A percentile compares a stretch with the other conserved stretches of the same genome.
phyloP scores from a whole-genome alignment of 23 tunicate species.

The Styela plicata region DNA sequence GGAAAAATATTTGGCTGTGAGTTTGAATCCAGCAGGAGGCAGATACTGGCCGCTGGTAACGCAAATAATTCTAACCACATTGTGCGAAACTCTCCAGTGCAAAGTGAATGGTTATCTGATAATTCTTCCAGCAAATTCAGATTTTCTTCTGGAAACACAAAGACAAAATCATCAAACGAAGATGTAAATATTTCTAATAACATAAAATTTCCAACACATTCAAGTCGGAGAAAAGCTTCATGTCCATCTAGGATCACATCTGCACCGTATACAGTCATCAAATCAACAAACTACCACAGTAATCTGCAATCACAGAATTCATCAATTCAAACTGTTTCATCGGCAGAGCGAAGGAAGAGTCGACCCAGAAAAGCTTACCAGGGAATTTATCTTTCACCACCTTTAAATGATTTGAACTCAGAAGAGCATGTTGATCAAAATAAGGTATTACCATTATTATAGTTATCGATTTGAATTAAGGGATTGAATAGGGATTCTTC shows the following conservation, averaged over 20 bases:
- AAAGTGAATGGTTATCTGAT: neutral
- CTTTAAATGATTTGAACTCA: neutral
- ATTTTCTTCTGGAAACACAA: neutral
- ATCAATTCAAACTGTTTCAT: neutral
- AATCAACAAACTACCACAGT: neutral
- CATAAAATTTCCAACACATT: neutral
- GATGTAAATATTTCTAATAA: neutral
- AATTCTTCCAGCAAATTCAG: neutral
- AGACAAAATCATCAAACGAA: neutral
- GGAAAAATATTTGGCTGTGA: neutral
- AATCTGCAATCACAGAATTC: neutral
- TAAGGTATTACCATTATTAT: too few relatives aligned
- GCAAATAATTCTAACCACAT: neutral
- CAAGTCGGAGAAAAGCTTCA: constrained; percentile 53
- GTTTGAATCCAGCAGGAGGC: neutral
- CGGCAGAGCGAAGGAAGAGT: neutral
- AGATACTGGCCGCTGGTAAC: neutral
- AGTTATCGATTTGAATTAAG: too few relatives aligned
- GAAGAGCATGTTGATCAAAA: neutral
- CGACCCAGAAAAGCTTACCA: constrained; percentile 3
- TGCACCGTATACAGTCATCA: constrained; percentile 34
- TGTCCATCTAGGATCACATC: constrained; percentile 42
- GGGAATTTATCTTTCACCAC: constrained; percentile 1
- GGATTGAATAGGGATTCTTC: too few relatives aligned
- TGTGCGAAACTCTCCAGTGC: neutral